Conservation (phyloP, 2,888 invertebrate genomes). For the Falcaria lacertinaria region DNA sequence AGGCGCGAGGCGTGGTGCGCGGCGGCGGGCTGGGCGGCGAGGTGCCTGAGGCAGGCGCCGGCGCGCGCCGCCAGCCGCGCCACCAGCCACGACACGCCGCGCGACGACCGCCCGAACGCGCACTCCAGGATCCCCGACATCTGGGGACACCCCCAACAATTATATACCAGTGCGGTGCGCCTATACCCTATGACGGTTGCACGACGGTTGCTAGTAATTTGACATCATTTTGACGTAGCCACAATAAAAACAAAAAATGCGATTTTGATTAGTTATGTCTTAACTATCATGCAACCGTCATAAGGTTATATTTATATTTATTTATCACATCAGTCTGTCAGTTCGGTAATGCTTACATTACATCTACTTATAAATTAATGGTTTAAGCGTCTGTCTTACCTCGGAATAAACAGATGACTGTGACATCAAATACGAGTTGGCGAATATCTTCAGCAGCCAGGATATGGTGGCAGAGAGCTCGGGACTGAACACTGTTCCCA, state of each 20-base stretch:
- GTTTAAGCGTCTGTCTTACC: too few species aligned
- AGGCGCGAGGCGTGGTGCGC: conserved; percentile 47
- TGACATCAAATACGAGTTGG: conserved; percentile 84
- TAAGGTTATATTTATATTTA: too few species aligned
- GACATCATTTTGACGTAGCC: too few species aligned
- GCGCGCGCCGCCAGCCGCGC: conserved; percentile 51
- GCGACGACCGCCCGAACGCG: conserved; percentile 54
- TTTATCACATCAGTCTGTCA: too few species aligned
- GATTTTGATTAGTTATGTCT: too few species aligned
- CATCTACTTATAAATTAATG: too few species aligned
- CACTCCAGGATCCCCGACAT: conserved; percentile 54
- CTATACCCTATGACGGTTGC: too few species aligned
- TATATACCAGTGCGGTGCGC: too few species aligned
- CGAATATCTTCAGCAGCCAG: conserved; percentile 90
- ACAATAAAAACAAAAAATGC: too few species aligned
- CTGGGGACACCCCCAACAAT: conserved; percentile 21
- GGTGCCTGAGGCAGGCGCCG: conserved; percentile 44
- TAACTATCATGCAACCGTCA: too few species aligned
- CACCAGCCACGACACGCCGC: conserved; percentile 57
- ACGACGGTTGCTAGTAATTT: too few species aligned
- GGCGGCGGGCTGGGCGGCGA: conserved; percentile 44
- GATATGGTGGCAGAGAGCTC: conserved; percentile 87
- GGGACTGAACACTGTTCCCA: conserved; percentile 85
- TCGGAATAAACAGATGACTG: conserved; percentile 53
- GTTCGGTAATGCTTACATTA: too few species aligned